Evolutionary conservation across 2,888 invertebrate species (phyloP).

Genomic region (Hypomecis atomaria): DNA sequence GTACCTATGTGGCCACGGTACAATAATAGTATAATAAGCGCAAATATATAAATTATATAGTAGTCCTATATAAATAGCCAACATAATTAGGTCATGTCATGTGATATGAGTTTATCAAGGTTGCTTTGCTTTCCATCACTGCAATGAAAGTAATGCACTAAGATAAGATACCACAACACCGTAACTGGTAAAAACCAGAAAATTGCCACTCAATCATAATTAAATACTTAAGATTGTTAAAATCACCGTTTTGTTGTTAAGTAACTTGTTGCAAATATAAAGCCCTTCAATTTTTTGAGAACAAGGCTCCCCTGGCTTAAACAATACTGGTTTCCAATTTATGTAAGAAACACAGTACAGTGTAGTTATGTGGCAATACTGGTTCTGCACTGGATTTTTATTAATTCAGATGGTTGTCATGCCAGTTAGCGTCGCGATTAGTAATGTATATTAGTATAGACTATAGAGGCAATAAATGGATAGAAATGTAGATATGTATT

Average conservation of each 20-base stretch:
- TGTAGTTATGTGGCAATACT: conserved; percentile 4
- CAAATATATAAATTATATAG: too few species aligned
- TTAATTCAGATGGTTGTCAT: conserved; percentile 2
- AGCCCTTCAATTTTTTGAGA: background rate
- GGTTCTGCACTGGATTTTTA: conserved; percentile 7
- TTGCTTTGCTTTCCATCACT: background rate
- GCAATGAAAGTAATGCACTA: conserved; percentile 1
- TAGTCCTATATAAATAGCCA: background rate
- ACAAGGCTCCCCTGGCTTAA: background rate
- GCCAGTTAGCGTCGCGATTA: background rate
- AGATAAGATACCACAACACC: conserved; percentile 6
- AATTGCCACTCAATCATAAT: too few species aligned
- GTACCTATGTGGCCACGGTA: too few species aligned
- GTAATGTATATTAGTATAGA: too few species aligned
- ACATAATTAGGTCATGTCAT: conserved; percentile 6
- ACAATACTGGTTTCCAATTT: background rate
- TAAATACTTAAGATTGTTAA: too few species aligned
- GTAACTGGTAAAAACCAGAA: too few species aligned
- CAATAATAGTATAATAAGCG: too few species aligned
- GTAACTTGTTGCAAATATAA: background rate
- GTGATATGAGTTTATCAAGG: background rate
- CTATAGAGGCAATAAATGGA: too few species aligned
- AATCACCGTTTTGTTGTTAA: too few species aligned
- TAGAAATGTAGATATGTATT: too few species aligned
- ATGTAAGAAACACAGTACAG: background rate